phyloP scores from a whole-genome alignment of 2,888 invertebrate genomes.

The Halictus quadricinctus region DNA sequence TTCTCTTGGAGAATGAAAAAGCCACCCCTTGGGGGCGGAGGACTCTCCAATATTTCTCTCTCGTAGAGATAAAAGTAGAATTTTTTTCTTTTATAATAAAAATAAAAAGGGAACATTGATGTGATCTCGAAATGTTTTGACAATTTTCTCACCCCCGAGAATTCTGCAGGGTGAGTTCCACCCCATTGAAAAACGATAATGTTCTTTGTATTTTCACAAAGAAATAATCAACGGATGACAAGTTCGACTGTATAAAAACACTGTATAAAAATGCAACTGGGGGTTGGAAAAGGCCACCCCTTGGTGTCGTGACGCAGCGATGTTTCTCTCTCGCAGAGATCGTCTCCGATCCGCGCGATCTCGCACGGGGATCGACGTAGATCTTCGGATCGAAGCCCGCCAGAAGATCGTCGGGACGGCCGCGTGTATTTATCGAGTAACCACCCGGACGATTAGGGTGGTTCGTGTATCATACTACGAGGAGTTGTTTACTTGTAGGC shows the following conservation, averaged over 20 bases:
- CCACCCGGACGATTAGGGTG: constrained; percentile 1
- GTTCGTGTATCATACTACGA: constrained; percentile 51
- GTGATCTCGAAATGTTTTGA: background rate
- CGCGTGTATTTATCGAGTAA: constrained; percentile 34
- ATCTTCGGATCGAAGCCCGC: background rate
- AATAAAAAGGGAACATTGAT: background rate
- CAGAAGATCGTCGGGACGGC: constrained; percentile 33
- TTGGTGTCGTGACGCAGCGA: constrained; percentile 6
- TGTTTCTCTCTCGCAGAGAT: constrained; percentile 51
- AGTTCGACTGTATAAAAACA: background rate
- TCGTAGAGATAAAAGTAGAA: constrained; percentile 18
- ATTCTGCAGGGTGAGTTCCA: background rate
- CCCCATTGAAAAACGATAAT: background rate
- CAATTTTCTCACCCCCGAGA: background rate
- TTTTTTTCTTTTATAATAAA: background rate
- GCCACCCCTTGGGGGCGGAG: constrained; percentile 23
- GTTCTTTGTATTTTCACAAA: background rate
- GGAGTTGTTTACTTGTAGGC: constrained; percentile 45
- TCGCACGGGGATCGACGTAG: constrained; percentile 18
- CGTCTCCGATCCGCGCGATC: constrained; percentile 12
- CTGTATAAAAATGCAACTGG: background rate
- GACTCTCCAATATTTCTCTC: constrained; percentile 42
- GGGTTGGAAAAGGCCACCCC: constrained; percentile 23
- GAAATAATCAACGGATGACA: background rate
- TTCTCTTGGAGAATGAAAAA: background rate